phyloP scores from a whole-genome alignment of 2,888 invertebrate genomes.

The Scelioninae gen. 1 region DNA sequence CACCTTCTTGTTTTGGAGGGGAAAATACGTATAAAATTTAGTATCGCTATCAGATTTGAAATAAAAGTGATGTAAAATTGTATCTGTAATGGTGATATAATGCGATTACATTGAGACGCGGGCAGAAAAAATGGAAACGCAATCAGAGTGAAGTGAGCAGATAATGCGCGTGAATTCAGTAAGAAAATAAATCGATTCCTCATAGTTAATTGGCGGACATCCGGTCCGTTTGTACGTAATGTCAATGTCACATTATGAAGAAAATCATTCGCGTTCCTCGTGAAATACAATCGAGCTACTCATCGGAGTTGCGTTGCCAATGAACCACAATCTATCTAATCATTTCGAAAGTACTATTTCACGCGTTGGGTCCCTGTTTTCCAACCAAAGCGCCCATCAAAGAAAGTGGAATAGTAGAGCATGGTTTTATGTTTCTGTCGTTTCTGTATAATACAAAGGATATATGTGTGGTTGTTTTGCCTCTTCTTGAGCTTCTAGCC shows the following conservation, averaged over 20 bases:
- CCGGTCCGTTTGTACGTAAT: slow-evolving; percentile 41
- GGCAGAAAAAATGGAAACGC: slow-evolving; percentile 15
- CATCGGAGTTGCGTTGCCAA: slow-evolving; percentile 23
- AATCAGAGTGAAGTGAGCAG: slow-evolving; percentile 21
- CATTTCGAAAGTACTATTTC: slow-evolving; percentile 65
- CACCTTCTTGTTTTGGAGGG: neutral
- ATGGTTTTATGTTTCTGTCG: slow-evolving; percentile 37
- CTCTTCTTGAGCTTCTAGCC: slow-evolving; percentile 22
- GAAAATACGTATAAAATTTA: neutral
- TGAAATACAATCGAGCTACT: slow-evolving; percentile 14
- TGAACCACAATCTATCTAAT: slow-evolving; percentile 37
- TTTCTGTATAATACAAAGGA: slow-evolving; percentile 32
- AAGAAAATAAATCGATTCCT: slow-evolving; percentile 42
- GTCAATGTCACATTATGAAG: slow-evolving; percentile 37
- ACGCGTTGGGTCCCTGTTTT: slow-evolving; percentile 46
- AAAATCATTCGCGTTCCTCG: slow-evolving; percentile 19
- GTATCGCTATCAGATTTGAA: neutral
- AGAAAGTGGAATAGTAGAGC: slow-evolving; percentile 68
- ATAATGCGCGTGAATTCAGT: slow-evolving; percentile 5
- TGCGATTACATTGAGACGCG: neutral
- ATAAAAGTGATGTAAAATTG: slow-evolving; percentile 6
- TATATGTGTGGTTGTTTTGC: slow-evolving; percentile 16
- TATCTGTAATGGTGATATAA: slow-evolving; percentile 24
- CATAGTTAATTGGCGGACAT: slow-evolving; percentile 37
- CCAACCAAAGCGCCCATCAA: slow-evolving; percentile 33